These are phyloP conservation scores for Oligia fasciuncula DNA, from an alignment of 2,888 invertebrate genomes.

Conservation along the genomic window DNA sequence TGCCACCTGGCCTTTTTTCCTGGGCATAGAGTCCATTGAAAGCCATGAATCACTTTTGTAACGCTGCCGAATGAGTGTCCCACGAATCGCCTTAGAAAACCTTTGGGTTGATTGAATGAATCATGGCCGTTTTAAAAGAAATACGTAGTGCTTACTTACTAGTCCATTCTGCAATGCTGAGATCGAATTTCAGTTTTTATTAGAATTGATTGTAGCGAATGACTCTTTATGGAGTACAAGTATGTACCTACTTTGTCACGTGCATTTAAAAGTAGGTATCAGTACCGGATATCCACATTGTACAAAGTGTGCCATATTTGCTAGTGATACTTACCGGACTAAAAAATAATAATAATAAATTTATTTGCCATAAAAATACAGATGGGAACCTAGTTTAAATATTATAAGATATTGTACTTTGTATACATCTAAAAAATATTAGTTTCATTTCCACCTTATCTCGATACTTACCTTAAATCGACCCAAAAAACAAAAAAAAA, in stretches of 20 bases:
- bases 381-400: too few relatives aligned
- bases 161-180: slow-evolving; percentile 46
- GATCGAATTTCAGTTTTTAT: slow-evolving; percentile 66
- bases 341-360: too few relatives aligned
- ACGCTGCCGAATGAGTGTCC: slow-evolving; percentile 75
- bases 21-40: slow-evolving; percentile 82
- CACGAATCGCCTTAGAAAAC: slow-evolving; percentile 65
- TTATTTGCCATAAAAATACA: too few relatives aligned
- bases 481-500: neutral
- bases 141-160: slow-evolving; percentile 47
- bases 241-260: slow-evolving; percentile 61
- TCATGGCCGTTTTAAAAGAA: slow-evolving; percentile 65
- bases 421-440: too few relatives aligned
- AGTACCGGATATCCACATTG: slow-evolving; percentile 70
- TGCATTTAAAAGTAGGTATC: slow-evolving; percentile 68
- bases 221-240: slow-evolving; percentile 35
- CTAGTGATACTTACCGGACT: slow-evolving; percentile 35
- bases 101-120: slow-evolving; percentile 69
- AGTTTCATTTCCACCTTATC: slow-evolving; percentile 10
- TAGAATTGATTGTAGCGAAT: slow-evolving; percentile 54
- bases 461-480: neutral
- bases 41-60: slow-evolving; percentile 83
- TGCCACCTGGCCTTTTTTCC: slow-evolving; percentile 89
- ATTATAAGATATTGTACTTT: too few relatives aligned
- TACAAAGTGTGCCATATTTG: slow-evolving; percentile 59